Base-by-base conservation (phyloP, 2,113 vertebrate species). In the Sylvietta virens region DNA sequence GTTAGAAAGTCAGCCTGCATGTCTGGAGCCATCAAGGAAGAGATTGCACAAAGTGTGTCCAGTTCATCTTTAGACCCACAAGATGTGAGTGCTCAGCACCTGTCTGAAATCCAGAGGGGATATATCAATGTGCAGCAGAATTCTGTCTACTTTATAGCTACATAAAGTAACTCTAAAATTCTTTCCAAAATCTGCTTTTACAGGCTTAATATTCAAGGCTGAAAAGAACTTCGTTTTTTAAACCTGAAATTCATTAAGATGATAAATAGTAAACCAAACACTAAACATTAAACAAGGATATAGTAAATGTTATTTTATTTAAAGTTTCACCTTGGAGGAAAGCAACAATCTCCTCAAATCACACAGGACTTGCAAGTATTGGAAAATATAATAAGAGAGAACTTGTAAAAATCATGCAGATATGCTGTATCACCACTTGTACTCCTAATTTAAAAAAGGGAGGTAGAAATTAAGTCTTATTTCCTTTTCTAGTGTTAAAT, bases 191-290 rank as follows among this genome's bases (percentile, higher is more conserved):
- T 64, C 44, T 87, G 27, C 15, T 87, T 61, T 87, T 78, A 47
- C 26, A 66, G 37, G 6, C 28, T 60, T 61, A 81, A 40, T 87
- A 33, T 40, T 77, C 31, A 77, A 76, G 37, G 40, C 54, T 95
- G 81, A 76, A 94, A 94, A 88, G 33, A 61, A 45, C 37, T 62
- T 82, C 42, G 3, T 9, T 61, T 67, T 53, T 83, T 76, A 35
- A 39, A 60, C 27, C n/a, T 91, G 76, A 89, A 90, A 85, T 83
- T 95, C 42, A 83, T 78, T 94, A 74, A 85, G n/a, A 53, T 42
- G 13, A 50, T 92, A 90, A 97, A 95, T 94, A 96, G 73, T 33
- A 91, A 94, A 93, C 73, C 22, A 83, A 96, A 40, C 21, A 73
- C 13, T 89, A 40, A 17, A 77, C 39, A 93, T 94, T 88, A 94